These are phyloP conservation scores for Endomychus coccineus DNA, from an alignment of 2,888 invertebrate species.

Conservation along the genomic window DNA sequence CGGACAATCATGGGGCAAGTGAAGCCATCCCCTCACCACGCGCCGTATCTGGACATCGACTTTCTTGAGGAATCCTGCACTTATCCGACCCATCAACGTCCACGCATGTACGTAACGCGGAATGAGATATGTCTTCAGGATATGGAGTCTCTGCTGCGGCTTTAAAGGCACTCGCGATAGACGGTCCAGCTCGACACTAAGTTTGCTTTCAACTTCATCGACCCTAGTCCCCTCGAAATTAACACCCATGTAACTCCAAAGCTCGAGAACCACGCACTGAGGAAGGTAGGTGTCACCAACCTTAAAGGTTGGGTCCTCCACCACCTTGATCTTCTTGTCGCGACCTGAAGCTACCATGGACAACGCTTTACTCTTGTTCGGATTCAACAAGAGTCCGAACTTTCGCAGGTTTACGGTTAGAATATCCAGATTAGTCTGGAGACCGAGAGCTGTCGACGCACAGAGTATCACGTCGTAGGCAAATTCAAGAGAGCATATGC, in stretches of 20 bases:
- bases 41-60: constrained; percentile 29
- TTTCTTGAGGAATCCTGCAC: constrained; percentile 17
- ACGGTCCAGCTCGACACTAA: neutral
- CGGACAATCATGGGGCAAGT: constrained; percentile 29
- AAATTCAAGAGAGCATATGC: neutral
- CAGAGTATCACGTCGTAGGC: constrained; percentile 1
- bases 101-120: neutral
- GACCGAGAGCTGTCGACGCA: neutral
- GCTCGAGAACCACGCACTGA: too few relatives aligned
- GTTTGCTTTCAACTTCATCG: too few relatives aligned
- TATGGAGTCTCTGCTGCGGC: constrained; percentile 1
- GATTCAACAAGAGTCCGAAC: too few relatives aligned
- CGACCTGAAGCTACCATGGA: too few relatives aligned
- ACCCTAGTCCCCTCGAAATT: too few relatives aligned
- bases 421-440: constrained; percentile 1
- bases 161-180: too few relatives aligned
- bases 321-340: too few relatives aligned
- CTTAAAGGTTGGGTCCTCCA: too few relatives aligned
- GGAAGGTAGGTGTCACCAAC: too few relatives aligned
- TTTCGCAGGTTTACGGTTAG: neutral
- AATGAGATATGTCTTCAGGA: neutral
- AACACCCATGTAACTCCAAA: too few relatives aligned
- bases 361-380: too few relatives aligned
- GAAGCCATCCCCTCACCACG: constrained; percentile 28
- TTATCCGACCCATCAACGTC: neutral